Base-by-base conservation (phyloP, 2,888 invertebrate genomes). In the Urechis unicinctus region DNA sequence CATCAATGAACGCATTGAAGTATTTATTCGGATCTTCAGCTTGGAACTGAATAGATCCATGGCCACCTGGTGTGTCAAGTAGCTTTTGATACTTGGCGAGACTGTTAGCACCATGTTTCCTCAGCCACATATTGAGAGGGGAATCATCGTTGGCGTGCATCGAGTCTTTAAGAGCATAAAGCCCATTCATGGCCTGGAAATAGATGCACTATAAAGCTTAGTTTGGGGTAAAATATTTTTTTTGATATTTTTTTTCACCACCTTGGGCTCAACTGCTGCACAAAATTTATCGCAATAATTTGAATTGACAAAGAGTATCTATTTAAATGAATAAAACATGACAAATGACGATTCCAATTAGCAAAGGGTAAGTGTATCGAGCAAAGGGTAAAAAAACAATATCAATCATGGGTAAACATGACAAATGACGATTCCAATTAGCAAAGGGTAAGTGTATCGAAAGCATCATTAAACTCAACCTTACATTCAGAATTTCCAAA, bases 1-100 rank as follows among this genome's bases (percentile, higher is more conserved):
- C 89, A 79, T 97, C 96, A 65, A 97, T 95, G 71, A 90, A 91
- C 0, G 95, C 95, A 0, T 89, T 88, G 77, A 95, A 92, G 75
- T 88, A 88, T 63, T 91, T 83, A 13, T 61, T 53, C 0, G 90
- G 88, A 4, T 89, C 89, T 81, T 93, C 91, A 3, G 87, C 89
- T 67, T 89, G 86, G 77, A 94, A 95, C 31, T 87, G 71, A 70
- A 94, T 82, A 0, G 92, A 91, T 66, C 87, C 82, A 73, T 81
- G 83, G 45, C 84, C 83, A 61, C 81, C 80, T n/a, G 61, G 61
- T 3, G 58, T 61, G 53, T 62, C 57, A 31, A 54, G 60, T 24
- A 86, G 84, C 79, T 50, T 28, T 2, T 52, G 17, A 45, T 58
- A 61, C 46, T 89, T 92, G 25, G 87, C 83, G 64, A 94, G 81